Evolutionary conservation across 2,113 vertebrate genomes (phyloP).

Genomic region (Cynoglossus semilaevis): DNA sequence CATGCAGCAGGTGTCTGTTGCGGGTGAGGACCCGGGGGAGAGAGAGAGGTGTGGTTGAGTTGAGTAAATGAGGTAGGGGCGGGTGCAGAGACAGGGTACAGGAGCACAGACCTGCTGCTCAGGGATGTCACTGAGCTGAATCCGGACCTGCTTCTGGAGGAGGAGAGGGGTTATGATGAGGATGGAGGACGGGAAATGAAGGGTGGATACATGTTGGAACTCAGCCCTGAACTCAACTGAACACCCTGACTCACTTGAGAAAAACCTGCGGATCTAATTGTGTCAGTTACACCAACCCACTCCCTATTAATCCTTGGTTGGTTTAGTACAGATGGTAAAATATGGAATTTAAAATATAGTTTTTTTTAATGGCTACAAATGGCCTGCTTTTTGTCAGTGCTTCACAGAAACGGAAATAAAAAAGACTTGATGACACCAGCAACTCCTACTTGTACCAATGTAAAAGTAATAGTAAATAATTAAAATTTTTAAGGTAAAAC

Average conservation of each 20-base stretch:
- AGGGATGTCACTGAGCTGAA: slow-evolving; percentile 73
- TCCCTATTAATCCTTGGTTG: too few species aligned
- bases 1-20: slow-evolving; percentile 49
- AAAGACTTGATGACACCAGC: too few species aligned
- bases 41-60: background rate
- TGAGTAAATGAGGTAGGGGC: background rate
- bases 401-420: too few species aligned
- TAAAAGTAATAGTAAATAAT: too few species aligned
- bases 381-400: too few species aligned
- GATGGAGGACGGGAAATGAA: slow-evolving; percentile 32
- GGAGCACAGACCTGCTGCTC: slow-evolving; percentile 74
- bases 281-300: too few species aligned
- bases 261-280: too few species aligned
- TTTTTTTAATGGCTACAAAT: too few species aligned
- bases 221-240: background rate
- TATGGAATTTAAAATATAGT: too few species aligned
- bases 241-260: background rate
- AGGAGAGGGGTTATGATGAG: slow-evolving; percentile 58
- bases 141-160: slow-evolving; percentile 79
- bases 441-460: too few species aligned
- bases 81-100: slow-evolving; percentile 12
- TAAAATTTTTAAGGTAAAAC: too few species aligned
- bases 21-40: slow-evolving; percentile 8
- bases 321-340: too few species aligned
- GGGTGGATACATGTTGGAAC: background rate